Conservation (phyloP, 2,797 vertebrate species). For the Melopsittacus undulatus region DNA sequence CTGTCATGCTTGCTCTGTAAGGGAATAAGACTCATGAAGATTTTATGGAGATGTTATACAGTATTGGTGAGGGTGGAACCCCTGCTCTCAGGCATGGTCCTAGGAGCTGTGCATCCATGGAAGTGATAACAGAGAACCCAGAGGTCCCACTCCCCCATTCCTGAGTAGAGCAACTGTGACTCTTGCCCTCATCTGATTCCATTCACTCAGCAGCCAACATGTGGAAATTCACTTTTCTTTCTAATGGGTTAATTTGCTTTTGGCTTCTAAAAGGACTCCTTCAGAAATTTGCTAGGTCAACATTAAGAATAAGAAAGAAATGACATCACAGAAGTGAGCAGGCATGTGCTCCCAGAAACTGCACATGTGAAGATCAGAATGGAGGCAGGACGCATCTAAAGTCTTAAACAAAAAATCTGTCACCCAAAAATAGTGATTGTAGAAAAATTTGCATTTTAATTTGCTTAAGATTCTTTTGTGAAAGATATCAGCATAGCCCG, state of each 20-base stretch:
- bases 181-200: not conserved
- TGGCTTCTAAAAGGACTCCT: not conserved
- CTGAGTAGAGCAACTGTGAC: not conserved
- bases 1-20: not conserved
- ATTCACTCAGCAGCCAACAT: not conserved
- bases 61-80: not conserved
- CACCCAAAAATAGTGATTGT: not conserved
- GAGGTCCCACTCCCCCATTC: not conserved
- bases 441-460: conserved; percentile 40
- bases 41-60: not conserved
- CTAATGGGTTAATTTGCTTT: not conserved
- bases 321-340: not conserved
- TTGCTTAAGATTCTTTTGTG: conserved; percentile 7
- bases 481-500: not conserved
- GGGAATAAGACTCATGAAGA: not conserved
- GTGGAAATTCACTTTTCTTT: not conserved
- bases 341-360: not conserved
- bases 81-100: not conserved
- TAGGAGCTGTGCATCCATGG: not conserved
- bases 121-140: rapidly evolving
- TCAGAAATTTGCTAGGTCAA: not conserved
- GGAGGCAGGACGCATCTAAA: not conserved
- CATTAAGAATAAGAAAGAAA: not conserved
- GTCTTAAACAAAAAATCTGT: not conserved
- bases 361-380: not conserved